phyloP scores from a whole-genome alignment of 2,888 invertebrate genomes.

The Polydrusus cervinus region DNA sequence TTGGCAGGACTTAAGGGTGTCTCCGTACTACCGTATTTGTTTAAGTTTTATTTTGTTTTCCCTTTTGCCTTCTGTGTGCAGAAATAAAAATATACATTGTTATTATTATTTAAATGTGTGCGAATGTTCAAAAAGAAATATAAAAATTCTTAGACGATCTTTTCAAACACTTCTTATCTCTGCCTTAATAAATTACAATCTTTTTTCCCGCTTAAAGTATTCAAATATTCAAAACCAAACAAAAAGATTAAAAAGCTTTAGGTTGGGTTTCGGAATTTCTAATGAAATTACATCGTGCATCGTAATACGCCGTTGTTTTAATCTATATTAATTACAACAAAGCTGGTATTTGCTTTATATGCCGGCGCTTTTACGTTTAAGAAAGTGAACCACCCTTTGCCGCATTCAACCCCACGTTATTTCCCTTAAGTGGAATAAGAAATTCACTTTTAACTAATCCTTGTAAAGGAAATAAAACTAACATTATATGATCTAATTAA shows the following conservation, averaged over 20 bases:
- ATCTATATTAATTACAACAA: constrained; percentile 61
- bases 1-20: too few species aligned
- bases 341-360: constrained; percentile 61
- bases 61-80: too few species aligned
- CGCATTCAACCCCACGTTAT: constrained; percentile 62
- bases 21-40: too few species aligned
- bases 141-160: not conserved
- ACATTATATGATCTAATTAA: not conserved
- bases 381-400: constrained; percentile 62
- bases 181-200: not conserved
- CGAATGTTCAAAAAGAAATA: too few species aligned
- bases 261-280: constrained; percentile 39
- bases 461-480: not conserved
- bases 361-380: constrained; percentile 58
- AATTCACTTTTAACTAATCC: constrained; percentile 25
- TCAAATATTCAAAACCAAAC: constrained; percentile 38
- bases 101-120: too few species aligned
- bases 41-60: too few species aligned
- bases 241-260: constrained; percentile 41
- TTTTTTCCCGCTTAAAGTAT: constrained; percentile 11
- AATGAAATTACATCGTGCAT: constrained; percentile 41
- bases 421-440: constrained; percentile 56
- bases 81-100: too few species aligned
- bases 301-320: constrained; percentile 45
- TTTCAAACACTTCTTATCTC: not conserved